A percentile compares a stretch with the other conserved stretches of the same genome.
Evolutionary conservation across 2,797 vertebrate species (phyloP).

Genomic region (Hyperoplus immaculatus): DNA sequence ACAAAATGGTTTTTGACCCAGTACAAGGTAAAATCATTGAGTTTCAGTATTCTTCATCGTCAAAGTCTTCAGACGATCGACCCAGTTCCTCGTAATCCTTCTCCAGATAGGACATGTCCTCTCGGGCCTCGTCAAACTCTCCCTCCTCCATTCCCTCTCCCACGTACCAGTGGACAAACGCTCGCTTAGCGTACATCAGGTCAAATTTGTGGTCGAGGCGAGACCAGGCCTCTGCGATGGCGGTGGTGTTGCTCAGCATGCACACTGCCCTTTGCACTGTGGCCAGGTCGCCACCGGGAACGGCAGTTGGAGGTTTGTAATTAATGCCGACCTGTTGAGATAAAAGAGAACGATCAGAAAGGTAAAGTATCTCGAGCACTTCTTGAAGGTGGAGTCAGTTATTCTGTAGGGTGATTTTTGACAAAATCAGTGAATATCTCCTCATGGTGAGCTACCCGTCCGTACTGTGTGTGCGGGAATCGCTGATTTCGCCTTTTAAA

Average conservation of each 20-base stretch:
- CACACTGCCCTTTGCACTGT: slow-evolving; percentile 91
- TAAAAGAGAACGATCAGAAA: slow-evolving; percentile 9
- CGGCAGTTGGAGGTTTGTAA: slow-evolving; percentile 89
- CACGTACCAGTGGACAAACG: slow-evolving; percentile 94
- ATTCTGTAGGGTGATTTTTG: too few species aligned
- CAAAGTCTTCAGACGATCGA: slow-evolving; percentile 74
- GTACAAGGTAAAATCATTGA: slow-evolving; percentile 1
- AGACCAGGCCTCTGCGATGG: slow-evolving; percentile 92
- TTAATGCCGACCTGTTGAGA: slow-evolving; percentile 90
- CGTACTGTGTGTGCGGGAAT: too few species aligned
- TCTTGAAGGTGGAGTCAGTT: too few species aligned
- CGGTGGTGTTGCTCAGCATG: slow-evolving; percentile 93
- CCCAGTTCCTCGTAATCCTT: slow-evolving; percentile 93
- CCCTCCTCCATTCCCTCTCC: slow-evolving; percentile 94
- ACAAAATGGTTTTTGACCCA: background rate
- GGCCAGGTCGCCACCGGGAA: slow-evolving; percentile 90
- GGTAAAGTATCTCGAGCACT: background rate
- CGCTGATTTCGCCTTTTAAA: too few species aligned
- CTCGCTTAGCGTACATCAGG: slow-evolving; percentile 93
- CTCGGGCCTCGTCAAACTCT: slow-evolving; percentile 91
- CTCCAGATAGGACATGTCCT: slow-evolving; percentile 91
- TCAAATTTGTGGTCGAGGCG: slow-evolving; percentile 94
- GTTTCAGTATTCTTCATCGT: slow-evolving; percentile 88
- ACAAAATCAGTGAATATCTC: too few species aligned
- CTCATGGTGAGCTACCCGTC: too few species aligned